Percentiles rank a stretch among this genome's conserved stretches.
These are phyloP conservation scores for Schizopygopsis pylzovi DNA, from an alignment of 2,797 vertebrate genomes.

Conservation along the genomic window DNA sequence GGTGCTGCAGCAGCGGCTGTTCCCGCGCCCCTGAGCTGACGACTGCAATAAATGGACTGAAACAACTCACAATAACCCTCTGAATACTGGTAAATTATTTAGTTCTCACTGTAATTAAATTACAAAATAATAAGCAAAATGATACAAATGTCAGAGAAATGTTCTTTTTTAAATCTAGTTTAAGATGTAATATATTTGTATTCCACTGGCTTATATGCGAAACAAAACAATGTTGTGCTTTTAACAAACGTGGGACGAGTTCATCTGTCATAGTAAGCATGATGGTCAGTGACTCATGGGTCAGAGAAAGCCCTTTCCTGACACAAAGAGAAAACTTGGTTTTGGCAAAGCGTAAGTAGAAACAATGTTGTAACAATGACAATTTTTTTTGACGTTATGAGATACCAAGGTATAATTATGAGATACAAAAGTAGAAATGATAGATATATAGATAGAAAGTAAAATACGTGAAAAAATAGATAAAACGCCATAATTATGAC, in stretches of 20 bases:
- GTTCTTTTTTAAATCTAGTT: not conserved
- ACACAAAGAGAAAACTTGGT: not conserved
- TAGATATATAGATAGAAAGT: not conserved
- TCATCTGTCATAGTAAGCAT: not conserved
- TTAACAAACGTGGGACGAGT: not conserved
- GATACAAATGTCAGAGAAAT: not conserved
- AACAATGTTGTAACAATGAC: not conserved
- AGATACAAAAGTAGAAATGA: not conserved
- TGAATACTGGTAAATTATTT: not conserved
- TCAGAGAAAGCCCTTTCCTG: not conserved
- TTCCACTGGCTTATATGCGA: not conserved
- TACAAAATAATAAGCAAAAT: not conserved
- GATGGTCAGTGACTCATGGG: not conserved
- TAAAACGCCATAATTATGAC: not conserved
- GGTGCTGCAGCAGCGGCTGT: no score
- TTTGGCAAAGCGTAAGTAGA: not conserved
- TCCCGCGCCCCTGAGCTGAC: no score
- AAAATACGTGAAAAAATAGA: not conserved
- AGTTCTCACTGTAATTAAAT: not conserved
- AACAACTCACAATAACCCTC: not conserved
- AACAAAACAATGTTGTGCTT: not conserved
- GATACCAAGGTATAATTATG: not conserved
- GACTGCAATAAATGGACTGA: constrained; percentile 11
- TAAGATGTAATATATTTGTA: not conserved
- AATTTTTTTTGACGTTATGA: no score